Conservation (phyloP, 2,113 vertebrate species). For the Tyto alba region DNA sequence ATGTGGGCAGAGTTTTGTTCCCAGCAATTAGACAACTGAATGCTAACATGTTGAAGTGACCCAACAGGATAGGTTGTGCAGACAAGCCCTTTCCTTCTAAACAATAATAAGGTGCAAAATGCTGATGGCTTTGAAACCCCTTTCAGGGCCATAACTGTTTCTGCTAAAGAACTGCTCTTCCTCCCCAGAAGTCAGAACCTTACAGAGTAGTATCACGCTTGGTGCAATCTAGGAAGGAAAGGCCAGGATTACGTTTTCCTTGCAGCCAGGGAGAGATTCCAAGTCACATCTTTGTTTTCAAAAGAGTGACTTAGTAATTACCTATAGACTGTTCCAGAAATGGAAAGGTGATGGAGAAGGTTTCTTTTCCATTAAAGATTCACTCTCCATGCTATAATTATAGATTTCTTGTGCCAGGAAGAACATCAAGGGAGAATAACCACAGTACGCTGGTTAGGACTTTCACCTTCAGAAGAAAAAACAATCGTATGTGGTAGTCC, state of each 20-base stretch:
- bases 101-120: background rate
- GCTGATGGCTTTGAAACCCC: background rate
- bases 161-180: background rate
- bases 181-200: background rate
- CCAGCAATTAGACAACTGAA: background rate
- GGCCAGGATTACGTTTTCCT: background rate
- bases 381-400: background rate
- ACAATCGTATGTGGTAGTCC: background rate
- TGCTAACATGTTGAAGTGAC: background rate
- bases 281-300: background rate
- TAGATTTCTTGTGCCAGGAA: background rate
- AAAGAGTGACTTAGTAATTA: background rate
- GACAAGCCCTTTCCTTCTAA: background rate
- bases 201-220: background rate
- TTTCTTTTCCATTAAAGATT: background rate
- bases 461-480: background rate
- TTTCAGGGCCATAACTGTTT: background rate
- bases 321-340: background rate
- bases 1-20: background rate
- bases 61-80: background rate
- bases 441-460: background rate
- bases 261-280: background rate
- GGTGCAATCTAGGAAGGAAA: background rate
- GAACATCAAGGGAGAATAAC: background rate
- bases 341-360: background rate